Evolutionary conservation across 2,888 invertebrate species (phyloP).

Genomic region (Pollenia griseotomentosa): DNA sequence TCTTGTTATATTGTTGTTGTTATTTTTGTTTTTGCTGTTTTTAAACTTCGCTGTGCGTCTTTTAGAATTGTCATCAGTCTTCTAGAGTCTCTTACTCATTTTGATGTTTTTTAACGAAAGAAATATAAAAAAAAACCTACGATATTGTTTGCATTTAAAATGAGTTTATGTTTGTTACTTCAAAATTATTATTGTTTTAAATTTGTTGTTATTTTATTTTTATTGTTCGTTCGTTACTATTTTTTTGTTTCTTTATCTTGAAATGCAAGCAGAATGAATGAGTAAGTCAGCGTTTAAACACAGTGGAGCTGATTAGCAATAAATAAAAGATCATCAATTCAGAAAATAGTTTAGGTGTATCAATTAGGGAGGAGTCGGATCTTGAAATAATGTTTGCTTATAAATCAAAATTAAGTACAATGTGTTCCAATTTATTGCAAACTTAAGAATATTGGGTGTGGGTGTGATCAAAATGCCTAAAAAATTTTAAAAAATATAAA

Average conservation of each 20-base stretch:
- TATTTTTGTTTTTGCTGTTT: conserved; percentile 44
- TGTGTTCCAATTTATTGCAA: too few relatives aligned
- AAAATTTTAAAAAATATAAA: too few relatives aligned
- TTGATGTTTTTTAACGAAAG: conserved; percentile 24
- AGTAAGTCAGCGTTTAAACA: conserved; percentile 45
- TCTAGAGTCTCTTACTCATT: conserved; percentile 67
- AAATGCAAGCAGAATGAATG: conserved; percentile 61
- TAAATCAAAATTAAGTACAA: too few relatives aligned
- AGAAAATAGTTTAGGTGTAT: too few relatives aligned
- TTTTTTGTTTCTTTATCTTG: conserved; percentile 13
- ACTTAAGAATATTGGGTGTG: too few relatives aligned
- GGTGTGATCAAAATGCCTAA: too few relatives aligned
- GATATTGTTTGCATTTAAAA: conserved; percentile 53
- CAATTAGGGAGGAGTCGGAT: too few relatives aligned
- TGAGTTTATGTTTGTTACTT: conserved; percentile 57
- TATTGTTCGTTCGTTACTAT: conserved; percentile 44
- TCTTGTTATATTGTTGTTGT: conserved; percentile 47
- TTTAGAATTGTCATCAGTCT: conserved; percentile 62
- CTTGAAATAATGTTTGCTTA: too few relatives aligned
- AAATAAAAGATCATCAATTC: too few relatives aligned
- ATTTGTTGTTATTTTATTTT: conserved; percentile 44
- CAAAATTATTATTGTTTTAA: conserved; percentile 43
- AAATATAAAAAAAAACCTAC: conserved; percentile 19
- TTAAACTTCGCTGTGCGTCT: conserved; percentile 60
- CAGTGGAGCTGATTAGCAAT: conserved; percentile 13